Base-by-base conservation (phyloP, 2,113 vertebrate genomes). In the Lepus americanus region DNA sequence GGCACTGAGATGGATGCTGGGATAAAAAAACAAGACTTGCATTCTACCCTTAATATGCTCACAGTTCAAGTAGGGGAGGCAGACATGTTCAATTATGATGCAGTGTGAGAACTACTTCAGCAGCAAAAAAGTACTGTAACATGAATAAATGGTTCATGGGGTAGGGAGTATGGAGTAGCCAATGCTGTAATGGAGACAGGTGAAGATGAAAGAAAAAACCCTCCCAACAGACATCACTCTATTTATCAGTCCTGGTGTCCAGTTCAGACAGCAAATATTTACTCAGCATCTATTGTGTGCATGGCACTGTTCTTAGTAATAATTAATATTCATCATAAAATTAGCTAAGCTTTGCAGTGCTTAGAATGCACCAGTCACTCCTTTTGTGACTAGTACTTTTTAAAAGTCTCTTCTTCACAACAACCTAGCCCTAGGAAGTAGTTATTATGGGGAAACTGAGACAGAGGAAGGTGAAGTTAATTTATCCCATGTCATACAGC, bases 401-500 rank as follows among this genome's bases (percentile, higher is more conserved):
- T 31, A 63, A 76, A 49, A 49, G n/a, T 59, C 63, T 77, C 17
- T 51, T 64, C 61, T 67, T 92, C 4, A 78, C 3, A 61, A 77
- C 6, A 92, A 14, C 44, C 44, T 14, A 16, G 6, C 1, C 6
- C 25, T 9, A 19, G 13, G 9, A 51, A 11, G n/a, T 73, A 83
- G 86, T 5, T n/a, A 17, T 69, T 86, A 74, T 64, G 14, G 63
- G 25, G 16, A 96, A 87, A 94, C 66, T 19, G 74, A 94, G 72
- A 49, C 23, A 64, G 36, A 87, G 55, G 27, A 76, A 44, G n/a
- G 61, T 10, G 12, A 87, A 33, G 14, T 33, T 39, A 73, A 73
- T 51, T 53, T 80, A 10, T 23, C 22, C 11, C 17, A 44, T 19
- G 31, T 74, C 44, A 78, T 51, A 79, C 1, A n/a, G 51, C 49